phyloP scores from a whole-genome alignment of 2,888 invertebrate species.

The Pammene aurita region DNA sequence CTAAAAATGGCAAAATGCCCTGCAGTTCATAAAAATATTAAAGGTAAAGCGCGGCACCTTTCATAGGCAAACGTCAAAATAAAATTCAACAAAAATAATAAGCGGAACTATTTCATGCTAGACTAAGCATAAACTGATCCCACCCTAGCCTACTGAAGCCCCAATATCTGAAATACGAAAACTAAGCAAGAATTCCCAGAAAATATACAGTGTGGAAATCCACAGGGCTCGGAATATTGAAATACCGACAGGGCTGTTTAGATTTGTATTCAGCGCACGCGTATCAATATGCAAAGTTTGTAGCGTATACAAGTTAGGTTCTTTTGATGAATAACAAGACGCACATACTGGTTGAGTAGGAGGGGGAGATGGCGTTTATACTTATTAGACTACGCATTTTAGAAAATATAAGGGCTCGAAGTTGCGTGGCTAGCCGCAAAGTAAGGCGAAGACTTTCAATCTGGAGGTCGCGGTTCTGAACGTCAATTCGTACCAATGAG shows the following conservation, averaged over 20 bases:
- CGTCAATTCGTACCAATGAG: too few relatives aligned
- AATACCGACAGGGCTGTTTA: slow-evolving; percentile 17
- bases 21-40: too few relatives aligned
- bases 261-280: slow-evolving; percentile 32
- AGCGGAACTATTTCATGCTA: slow-evolving; percentile 6
- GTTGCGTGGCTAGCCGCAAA: too few relatives aligned
- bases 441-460: too few relatives aligned
- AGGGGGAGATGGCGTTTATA: not conserved
- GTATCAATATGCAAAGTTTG: slow-evolving; percentile 40
- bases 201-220: slow-evolving; percentile 29
- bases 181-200: slow-evolving; percentile 17
- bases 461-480: too few relatives aligned
- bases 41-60: too few relatives aligned
- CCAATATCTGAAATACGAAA: slow-evolving; percentile 31
- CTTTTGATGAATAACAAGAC: slow-evolving; percentile 38
- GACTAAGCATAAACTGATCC: not conserved
- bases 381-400: not conserved
- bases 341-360: slow-evolving; percentile 10
- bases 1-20: too few relatives aligned
- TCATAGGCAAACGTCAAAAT: not conserved
- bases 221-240: slow-evolving; percentile 24
- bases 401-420: too few relatives aligned
- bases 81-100: not conserved
- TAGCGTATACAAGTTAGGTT: slow-evolving; percentile 35
- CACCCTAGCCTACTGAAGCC: slow-evolving; percentile 1